These are phyloP conservation scores for Silurus lanzhouensis DNA, from an alignment of 2,797 vertebrate species.

Conservation along the genomic window DNA sequence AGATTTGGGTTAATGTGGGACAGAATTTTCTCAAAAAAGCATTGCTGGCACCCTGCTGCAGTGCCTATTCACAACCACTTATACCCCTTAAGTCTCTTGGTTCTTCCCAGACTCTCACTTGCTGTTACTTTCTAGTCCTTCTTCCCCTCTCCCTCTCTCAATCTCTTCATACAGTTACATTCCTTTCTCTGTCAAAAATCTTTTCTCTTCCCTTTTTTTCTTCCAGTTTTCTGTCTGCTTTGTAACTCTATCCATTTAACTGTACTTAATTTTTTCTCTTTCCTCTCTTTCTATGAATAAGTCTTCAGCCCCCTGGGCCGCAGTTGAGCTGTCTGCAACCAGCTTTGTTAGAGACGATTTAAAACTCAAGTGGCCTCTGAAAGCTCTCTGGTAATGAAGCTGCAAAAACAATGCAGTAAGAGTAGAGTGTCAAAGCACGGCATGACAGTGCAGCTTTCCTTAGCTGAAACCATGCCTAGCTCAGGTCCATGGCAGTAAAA, in stretches of 20 bases:
- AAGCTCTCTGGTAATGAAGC: slow-evolving; percentile 35
- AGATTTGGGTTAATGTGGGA: slow-evolving; percentile 28
- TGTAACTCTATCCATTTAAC: background rate
- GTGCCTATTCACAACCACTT: background rate
- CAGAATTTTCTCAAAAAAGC: slow-evolving; percentile 47
- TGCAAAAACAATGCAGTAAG: slow-evolving; percentile 34
- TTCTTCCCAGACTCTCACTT: slow-evolving; percentile 17
- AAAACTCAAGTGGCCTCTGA: slow-evolving; percentile 39
- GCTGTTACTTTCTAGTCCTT: background rate
- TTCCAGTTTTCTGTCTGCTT: slow-evolving; percentile 4
- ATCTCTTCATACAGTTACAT: background rate
- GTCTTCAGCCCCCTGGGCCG: slow-evolving; percentile 13
- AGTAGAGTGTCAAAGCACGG: slow-evolving; percentile 19
- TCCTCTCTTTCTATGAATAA: slow-evolving; percentile 21
- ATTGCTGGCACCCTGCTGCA: slow-evolving; percentile 39
- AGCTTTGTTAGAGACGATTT: slow-evolving; percentile 29
- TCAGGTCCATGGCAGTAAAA: background rate
- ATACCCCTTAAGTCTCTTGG: background rate
- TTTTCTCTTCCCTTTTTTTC: background rate
- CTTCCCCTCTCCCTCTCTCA: slow-evolving; percentile 6
- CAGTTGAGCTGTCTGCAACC: slow-evolving; percentile 32
- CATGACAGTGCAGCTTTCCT: slow-evolving; percentile 28
- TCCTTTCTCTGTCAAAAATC: background rate
- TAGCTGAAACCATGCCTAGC: background rate
- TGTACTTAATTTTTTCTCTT: slow-evolving; percentile 13